Conservation (phyloP, 2,888 invertebrate species). For the Hybos culiciformis region DNA sequence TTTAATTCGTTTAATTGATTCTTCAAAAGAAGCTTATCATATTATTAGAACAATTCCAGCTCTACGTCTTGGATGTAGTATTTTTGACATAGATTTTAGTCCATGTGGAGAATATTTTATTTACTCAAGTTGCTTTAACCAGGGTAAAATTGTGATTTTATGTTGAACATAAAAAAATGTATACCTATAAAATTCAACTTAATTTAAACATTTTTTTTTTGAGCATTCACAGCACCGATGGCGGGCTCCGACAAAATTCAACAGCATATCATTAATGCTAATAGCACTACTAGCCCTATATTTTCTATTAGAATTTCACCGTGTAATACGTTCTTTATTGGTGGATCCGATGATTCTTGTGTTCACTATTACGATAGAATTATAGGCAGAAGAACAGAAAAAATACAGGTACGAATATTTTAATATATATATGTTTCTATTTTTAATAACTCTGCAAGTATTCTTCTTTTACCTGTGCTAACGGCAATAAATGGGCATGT, state of each 20-base stretch:
- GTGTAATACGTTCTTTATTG: constrained; percentile 59
- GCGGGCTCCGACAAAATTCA: constrained; percentile 43
- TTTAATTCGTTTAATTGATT: constrained; percentile 53
- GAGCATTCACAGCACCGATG: constrained; percentile 37
- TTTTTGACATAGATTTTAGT: constrained; percentile 68
- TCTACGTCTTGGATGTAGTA: constrained; percentile 70
- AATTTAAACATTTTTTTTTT: too few species aligned
- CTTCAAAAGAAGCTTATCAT: constrained; percentile 45
- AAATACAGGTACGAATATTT: constrained; percentile 37
- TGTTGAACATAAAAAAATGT: not conserved
- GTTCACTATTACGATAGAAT: constrained; percentile 60
- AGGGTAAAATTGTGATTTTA: constrained; percentile 47
- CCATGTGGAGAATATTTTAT: constrained; percentile 59
- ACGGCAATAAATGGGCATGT: too few species aligned
- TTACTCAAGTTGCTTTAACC: constrained; percentile 75
- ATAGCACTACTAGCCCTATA: constrained; percentile 56
- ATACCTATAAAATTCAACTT: not conserved
- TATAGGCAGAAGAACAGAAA: constrained; percentile 38
- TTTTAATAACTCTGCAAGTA: too few species aligned
- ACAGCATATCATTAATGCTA: constrained; percentile 41
- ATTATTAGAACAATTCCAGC: constrained; percentile 50
- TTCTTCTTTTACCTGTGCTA: too few species aligned
- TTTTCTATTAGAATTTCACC: constrained; percentile 68
- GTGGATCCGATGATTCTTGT: constrained; percentile 63
- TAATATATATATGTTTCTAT: too few species aligned